phyloP scores from a whole-genome alignment of 2,113 vertebrate species.

The Speoplatyrhinus poulsoni region DNA sequence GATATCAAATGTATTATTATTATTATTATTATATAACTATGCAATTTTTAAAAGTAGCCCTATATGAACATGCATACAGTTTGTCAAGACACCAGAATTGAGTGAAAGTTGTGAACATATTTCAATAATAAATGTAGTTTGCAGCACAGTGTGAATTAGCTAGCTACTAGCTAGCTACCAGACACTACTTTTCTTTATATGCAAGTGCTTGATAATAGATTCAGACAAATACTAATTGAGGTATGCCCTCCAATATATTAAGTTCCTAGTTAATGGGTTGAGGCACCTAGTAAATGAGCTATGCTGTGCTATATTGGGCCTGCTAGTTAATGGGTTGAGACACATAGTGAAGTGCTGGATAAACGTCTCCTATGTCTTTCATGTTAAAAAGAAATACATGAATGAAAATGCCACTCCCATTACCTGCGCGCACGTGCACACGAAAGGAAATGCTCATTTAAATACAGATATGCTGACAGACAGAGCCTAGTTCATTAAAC shows the following conservation, averaged over 20 bases:
- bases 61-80: too few species aligned
- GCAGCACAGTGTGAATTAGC: slow-evolving; percentile 10
- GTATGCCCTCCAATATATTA: slow-evolving; percentile 36
- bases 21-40: too few species aligned
- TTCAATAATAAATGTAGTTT: background rate
- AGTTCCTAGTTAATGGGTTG: slow-evolving; percentile 35
- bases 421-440: background rate
- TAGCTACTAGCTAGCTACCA: slow-evolving; percentile 15
- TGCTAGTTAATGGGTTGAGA: slow-evolving; percentile 59
- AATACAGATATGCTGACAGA: background rate
- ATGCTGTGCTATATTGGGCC: slow-evolving; percentile 35
- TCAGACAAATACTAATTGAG: slow-evolving; percentile 30
- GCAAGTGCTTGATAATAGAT: slow-evolving; percentile 34
- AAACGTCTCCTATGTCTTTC: slow-evolving; percentile 33
- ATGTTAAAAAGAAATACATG: slow-evolving; percentile 41
- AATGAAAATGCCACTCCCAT: slow-evolving; percentile 32
- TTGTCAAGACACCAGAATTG: too few species aligned
- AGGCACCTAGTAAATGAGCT: slow-evolving; percentile 39
- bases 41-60: too few species aligned
- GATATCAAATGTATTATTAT: too few species aligned
- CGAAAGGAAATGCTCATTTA: background rate
- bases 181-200: slow-evolving; percentile 3
- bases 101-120: background rate
- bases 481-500: too few species aligned
- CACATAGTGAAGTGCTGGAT: slow-evolving; percentile 43